Evolutionary conservation across 2,888 invertebrate genomes (phyloP), one percentile per base, ranked within the genome.

Genomic region (Rhimphoctona megacephalus): DNA sequence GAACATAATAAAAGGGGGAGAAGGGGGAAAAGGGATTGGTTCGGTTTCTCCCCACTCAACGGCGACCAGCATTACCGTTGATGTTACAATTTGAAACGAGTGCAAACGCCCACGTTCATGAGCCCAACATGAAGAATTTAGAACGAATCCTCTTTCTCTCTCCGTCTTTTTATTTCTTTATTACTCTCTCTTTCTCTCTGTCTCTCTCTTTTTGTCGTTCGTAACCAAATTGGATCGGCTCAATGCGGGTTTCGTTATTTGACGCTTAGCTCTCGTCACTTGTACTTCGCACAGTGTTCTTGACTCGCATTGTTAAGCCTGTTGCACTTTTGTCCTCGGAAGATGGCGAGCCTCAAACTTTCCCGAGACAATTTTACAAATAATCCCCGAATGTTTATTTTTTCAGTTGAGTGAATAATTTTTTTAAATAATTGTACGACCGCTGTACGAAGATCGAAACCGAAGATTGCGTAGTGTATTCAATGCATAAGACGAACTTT

Each of bases 21-120:
- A 43, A 9, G 11, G 80, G 79, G 52, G 70, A 57, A 66, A 43
- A 22, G 74, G 83, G 73, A 80, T 80, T 85, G 81, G 86, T 85
- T 85, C 83, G 78, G 83, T 81, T 83, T 73, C 67, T 70, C 81
- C 85, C 85, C 87, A 57, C 30, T 66, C 70, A 39, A 14, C 64
- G 33, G 8, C 61, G 69, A 64, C 39, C 39, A 57, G 30, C 67
- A 22, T 83, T 70, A 80, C 76, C 67, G 84, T 79, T 36, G 61
- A 57, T 43, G 49, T 77, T 66, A 76, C 81, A 57, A 85, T 85
- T 83, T 79, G 80, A 88, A 89, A 87, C 85, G 86, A 89, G 88
- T 87, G 81, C 87, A 89, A 87, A 87, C 87, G 85, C 88, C 88
- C 86, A 89, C 88, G 86, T 85, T 74, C 70, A 70, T 64, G 69